Percentiles rank a stretch among this genome's conserved stretches.
These are phyloP conservation scores for Sepiola atlantica DNA, from an alignment of 2,888 invertebrate genomes.

Conservation along the genomic window DNA sequence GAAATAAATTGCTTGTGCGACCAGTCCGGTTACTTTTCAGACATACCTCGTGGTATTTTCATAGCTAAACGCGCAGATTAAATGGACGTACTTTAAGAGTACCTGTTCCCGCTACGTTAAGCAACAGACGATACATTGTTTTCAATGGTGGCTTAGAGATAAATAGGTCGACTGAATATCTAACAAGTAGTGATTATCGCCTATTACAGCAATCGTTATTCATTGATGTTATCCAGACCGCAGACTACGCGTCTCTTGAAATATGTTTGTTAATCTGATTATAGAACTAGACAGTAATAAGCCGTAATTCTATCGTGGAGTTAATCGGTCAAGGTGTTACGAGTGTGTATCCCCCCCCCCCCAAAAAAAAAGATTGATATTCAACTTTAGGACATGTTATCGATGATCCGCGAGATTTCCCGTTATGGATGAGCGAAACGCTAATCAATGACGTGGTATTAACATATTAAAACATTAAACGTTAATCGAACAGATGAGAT, in stretches of 20 bases:
- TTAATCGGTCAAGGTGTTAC: constrained; percentile 19
- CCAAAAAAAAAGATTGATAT: not conserved
- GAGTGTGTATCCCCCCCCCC: no score
- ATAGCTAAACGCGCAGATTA: no score
- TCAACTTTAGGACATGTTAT: not conserved
- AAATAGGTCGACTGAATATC: not conserved
- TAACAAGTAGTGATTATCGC: not conserved
- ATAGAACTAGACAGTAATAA: constrained; percentile 32
- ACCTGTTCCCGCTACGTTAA: not conserved
- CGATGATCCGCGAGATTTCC: not conserved
- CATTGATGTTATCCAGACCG: not conserved
- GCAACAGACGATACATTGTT: not conserved
- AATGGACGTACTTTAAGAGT: no score
- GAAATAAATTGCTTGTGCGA: no score
- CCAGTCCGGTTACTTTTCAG: no score
- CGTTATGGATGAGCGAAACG: not conserved
- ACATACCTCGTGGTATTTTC: no score
- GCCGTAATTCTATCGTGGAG: not conserved
- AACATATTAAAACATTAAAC: not conserved
- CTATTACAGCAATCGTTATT: not conserved
- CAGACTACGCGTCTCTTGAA: not conserved
- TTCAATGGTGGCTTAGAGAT: not conserved
- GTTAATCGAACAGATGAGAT: not conserved
- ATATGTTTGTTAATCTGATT: not conserved
- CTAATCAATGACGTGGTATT: not conserved